Percentiles rank a stretch among this genome's conserved stretches.
Conservation (phyloP, 2,797 vertebrate genomes). For the Phaenicophaeus curvirostris region DNA sequence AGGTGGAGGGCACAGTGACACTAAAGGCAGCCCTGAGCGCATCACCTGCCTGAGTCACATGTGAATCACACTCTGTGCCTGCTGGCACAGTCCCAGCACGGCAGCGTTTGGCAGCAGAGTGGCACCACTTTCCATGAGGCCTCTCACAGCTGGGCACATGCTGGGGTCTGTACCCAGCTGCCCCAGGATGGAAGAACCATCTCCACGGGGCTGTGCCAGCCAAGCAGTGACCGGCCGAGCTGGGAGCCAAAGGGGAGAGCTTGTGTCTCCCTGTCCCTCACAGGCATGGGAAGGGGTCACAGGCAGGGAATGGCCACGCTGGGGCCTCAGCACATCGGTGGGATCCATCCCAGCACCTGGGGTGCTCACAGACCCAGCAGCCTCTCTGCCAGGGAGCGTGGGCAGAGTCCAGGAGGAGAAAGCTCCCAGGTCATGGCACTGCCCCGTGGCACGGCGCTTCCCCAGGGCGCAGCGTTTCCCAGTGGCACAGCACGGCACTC, state of each 20-base stretch:
- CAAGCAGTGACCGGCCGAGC: background rate
- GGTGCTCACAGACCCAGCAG: background rate
- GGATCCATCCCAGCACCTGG: background rate
- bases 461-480: no score
- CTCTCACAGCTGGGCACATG: rapidly evolving
- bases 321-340: rapidly evolving
- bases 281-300: background rate
- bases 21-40: background rate
- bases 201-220: rapidly evolving
- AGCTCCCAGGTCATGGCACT: no score
- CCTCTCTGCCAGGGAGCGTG: rapidly evolving
- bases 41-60: background rate
- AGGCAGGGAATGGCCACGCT: background rate
- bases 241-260: rapidly evolving
- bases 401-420: background rate
- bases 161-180: background rate
- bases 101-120: background rate
- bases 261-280: rapidly evolving
- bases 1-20: no score
- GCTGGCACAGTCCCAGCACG: background rate
- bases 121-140: background rate
- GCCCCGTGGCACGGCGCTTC: no score
- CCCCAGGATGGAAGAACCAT: background rate
- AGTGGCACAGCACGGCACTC: no score
- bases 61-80: background rate